A percentile compares a stretch with the other conserved stretches of the same genome.
Evolutionary conservation across 2,797 vertebrate species (phyloP).

Genomic region (Poeciliopsis gracilis): DNA sequence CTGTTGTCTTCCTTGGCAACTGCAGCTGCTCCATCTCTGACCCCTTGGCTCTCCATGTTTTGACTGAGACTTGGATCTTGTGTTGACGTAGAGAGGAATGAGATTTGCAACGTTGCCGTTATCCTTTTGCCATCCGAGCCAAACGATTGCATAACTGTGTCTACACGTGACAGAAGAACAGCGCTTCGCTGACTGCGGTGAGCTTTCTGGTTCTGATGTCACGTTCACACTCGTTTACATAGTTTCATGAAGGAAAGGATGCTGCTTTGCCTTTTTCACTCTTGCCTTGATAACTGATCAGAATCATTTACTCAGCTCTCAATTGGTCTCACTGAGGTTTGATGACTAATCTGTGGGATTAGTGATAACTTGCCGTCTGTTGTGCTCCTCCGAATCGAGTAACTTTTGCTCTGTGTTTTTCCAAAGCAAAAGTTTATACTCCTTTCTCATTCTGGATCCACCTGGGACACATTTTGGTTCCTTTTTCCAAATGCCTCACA

Average conservation of each 20-base stretch:
- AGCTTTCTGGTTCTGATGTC: conserved; percentile 34
- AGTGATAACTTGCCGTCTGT: conserved; percentile 39
- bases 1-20: conserved; percentile 40
- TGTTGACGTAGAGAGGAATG: conserved; percentile 44
- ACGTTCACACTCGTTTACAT: neutral
- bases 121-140: conserved; percentile 59
- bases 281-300: conserved; percentile 58
- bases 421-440: conserved; percentile 48
- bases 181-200: neutral
- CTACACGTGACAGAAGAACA: conserved; percentile 39
- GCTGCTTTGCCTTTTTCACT: neutral
- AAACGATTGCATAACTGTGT: conserved; percentile 73
- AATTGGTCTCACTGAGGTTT: conserved; percentile 35
- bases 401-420: conserved; percentile 55
- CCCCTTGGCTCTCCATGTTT: conserved; percentile 25
- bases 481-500: conserved; percentile 59
- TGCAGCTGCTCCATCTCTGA: conserved; percentile 30
- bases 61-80: conserved; percentile 19
- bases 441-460: conserved; percentile 37
- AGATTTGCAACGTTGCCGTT: conserved; percentile 44
- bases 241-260: conserved; percentile 16
- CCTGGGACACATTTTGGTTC: conserved; percentile 52
- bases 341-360: conserved; percentile 33
- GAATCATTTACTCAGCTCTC: conserved; percentile 52
- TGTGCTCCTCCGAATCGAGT: conserved; percentile 33